Evolutionary conservation across 2,888 invertebrate species (phyloP), one percentile per base, ranked within the genome.

Genomic region (Acleris laterana): DNA sequence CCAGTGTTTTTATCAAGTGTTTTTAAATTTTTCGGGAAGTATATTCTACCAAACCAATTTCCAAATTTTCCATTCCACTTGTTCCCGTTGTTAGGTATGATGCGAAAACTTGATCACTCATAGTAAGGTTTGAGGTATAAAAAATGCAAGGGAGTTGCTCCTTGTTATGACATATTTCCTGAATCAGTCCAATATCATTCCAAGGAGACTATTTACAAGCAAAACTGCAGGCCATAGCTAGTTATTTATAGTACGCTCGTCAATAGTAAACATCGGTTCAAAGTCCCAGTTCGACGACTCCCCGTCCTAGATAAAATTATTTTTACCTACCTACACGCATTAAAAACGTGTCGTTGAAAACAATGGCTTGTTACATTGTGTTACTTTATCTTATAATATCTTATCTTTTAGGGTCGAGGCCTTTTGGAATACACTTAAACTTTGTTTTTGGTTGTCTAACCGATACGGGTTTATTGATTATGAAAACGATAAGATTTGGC

Each of bases 271-370:
- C 63, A 51, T 25, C 55, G 44, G 65, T 56, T 44, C 60, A 61
- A 64, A 64, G 64, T 65, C 60, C 32, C 65, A 28, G 65, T 60
- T 55, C 65, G 65, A 61, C 55, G 65, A 56, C 65, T 44, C 28
- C 20, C 1, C 48, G 65, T 32, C 55, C 65, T 65, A 65, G 65
- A 65, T 65, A 60, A 32, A 32, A n/a, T 52, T 64, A 64, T 64
- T 64, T 65, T 65, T 60, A 55, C 59, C 17, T 38, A 42, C 46
- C 17, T 38, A 42, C 46, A 25, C 48, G 17, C 59, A 50, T 57
- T 57, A 28, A 46, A 46, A 22, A 25, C 44, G 25, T 46, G 53
- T 32, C 28, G 38, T 60, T 19, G 55, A 42, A 53, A 65, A 65
- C 65, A 65, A 61, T 61, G 22, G 22, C 44, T 9, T 25, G 53